Base-by-base conservation (phyloP, 2,113 vertebrate genomes). In the Entosphenus tridentatus region DNA sequence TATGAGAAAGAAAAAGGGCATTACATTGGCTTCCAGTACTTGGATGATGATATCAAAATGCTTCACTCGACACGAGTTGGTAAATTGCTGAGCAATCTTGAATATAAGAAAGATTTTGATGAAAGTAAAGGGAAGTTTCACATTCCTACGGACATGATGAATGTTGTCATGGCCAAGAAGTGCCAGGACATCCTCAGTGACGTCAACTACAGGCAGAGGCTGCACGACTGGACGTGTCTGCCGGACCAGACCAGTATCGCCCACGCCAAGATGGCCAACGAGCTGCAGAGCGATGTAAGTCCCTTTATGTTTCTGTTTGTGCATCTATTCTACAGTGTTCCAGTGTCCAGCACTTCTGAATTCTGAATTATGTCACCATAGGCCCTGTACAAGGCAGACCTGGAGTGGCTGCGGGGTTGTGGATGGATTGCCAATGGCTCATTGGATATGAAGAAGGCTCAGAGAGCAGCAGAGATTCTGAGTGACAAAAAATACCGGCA, bases 141-240 rank as follows among this genome's bases (percentile, higher is more conserved):
- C 68, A 81, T 98, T 70, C 93, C 93, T 18, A 73, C 78, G n/a
- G 92, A 96, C 76, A 83, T 95, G 83, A 84, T 98, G 68, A 87
- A 88, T 69, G 89, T 96, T 0, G 73, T 85, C 17, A 80, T 96
- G 17, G 92, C 93, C 18, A 98, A 95, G 79, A 84, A 78, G 57
- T 93, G 87, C 76, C 93, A 98, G 74, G 82, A 90, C 68, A 96
- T 96, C 79, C 82, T 98, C 72, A 98, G 88, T 2, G 86, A 96
- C 6, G 79, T 96, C 65, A 79, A 87, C 11, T 98, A 98, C 74
- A 81, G 87, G 14, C 82, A 77, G 2, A 80, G 87, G 74, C 78
- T 92, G 72, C 93, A 96, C 68, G 86, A 97, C 74, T 98, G 93
- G 93, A 95, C 77, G 0, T 93, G 89, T 72, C 87, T 87, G 9